Evolutionary conservation across 2,888 invertebrate genomes (phyloP).

Genomic region (Camptogramma bilineatum): DNA sequence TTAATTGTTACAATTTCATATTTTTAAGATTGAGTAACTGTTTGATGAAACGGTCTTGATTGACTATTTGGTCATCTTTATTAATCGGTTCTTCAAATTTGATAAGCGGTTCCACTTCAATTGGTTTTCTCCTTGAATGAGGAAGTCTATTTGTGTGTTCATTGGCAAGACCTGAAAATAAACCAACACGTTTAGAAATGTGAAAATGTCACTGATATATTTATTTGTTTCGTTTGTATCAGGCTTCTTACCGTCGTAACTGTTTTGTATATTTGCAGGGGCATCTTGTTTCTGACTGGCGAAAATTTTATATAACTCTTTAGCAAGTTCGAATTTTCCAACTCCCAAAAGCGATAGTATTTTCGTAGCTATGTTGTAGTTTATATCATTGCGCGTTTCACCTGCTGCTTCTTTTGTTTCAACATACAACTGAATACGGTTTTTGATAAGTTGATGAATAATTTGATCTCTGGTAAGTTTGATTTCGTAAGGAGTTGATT

Average conservation of each 20-base stretch:
- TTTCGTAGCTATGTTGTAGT: slow-evolving; percentile 65
- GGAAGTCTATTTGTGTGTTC: neutral
- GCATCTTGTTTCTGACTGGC: slow-evolving; percentile 49
- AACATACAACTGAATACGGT: slow-evolving; percentile 63
- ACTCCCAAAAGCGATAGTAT: slow-evolving; percentile 62
- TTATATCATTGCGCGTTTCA: slow-evolving; percentile 55
- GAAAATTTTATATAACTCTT: slow-evolving; percentile 68
- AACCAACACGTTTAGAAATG: neutral
- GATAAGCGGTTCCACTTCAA: slow-evolving; percentile 40
- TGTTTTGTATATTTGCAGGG: slow-evolving; percentile 4
- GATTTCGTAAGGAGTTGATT: slow-evolving; percentile 28
- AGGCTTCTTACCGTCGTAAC: slow-evolving; percentile 16
- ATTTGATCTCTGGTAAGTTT: slow-evolving; percentile 66
- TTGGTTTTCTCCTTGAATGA: slow-evolving; percentile 24
- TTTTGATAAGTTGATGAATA: slow-evolving; percentile 70
- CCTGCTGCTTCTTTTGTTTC: slow-evolving; percentile 56
- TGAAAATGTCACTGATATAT: neutral
- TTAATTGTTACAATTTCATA: slow-evolving; percentile 44
- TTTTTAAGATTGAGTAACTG: slow-evolving; percentile 62
- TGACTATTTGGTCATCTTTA: slow-evolving; percentile 25
- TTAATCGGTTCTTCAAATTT: slow-evolving; percentile 50
- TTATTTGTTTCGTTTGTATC: neutral
- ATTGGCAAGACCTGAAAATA: slow-evolving; percentile 11
- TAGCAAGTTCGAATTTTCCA: slow-evolving; percentile 65
- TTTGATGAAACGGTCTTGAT: slow-evolving; percentile 60